Conservation (phyloP, 2,113 vertebrate genomes). For the Heterocephalus glaber region DNA sequence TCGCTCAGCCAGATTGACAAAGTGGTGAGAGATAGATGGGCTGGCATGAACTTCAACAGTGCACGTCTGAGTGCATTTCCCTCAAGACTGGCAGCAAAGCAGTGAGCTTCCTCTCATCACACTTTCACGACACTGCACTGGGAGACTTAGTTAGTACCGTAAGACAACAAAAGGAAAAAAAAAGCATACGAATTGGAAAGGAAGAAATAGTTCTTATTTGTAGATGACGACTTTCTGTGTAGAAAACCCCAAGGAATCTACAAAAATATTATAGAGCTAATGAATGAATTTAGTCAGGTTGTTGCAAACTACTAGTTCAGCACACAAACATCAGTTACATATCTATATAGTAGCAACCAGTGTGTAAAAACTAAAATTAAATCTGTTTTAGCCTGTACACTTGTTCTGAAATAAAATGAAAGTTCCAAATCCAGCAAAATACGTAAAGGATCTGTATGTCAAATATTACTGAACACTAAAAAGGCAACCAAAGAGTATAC, state of each 20-base stretch:
- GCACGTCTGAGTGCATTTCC: neutral
- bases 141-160: neutral
- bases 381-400: neutral
- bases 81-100: neutral
- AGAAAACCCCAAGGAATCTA: neutral
- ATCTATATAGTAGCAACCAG: neutral
- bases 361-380: neutral
- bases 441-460: neutral
- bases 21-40: rapidly evolving
- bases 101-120: no score
- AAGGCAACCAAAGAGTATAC: neutral
- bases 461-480: neutral
- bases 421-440: neutral
- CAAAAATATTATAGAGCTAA: neutral
- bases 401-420: neutral
- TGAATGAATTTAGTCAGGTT: neutral
- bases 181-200: neutral
- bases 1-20: no score
- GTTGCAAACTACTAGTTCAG: neutral
- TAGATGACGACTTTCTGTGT: neutral
- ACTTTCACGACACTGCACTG: neutral
- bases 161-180: neutral
- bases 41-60: neutral
- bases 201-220: neutral
- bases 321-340: neutral